Percentiles rank a stretch among this genome's conserved stretches.
These are phyloP conservation scores for Apamea crenata DNA, from an alignment of 2,888 invertebrate genomes.

Conservation along the genomic window DNA sequence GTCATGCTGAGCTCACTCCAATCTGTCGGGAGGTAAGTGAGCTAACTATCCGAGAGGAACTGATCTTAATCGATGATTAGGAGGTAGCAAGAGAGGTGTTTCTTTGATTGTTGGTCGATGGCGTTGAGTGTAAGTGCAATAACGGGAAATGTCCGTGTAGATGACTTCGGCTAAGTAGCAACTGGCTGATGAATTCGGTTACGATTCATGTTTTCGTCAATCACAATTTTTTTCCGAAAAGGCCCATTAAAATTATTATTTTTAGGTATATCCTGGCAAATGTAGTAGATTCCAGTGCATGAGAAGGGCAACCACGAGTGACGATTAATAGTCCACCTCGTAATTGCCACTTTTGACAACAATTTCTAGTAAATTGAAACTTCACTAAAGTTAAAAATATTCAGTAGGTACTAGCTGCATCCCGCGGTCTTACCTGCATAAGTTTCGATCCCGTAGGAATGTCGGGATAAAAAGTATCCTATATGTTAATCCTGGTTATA, in stretches of 20 bases:
- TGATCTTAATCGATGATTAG: conserved; percentile 51
- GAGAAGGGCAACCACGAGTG: too few species aligned
- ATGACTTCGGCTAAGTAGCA: background rate
- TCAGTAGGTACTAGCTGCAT: too few species aligned
- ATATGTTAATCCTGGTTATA: too few species aligned
- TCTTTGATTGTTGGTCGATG: conserved; percentile 26
- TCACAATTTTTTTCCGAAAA: background rate
- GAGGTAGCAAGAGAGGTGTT: conserved; percentile 25
- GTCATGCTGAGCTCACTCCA: conserved; percentile 48
- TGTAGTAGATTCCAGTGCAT: background rate
- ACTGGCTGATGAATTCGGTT: background rate
- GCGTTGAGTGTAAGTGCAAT: background rate
- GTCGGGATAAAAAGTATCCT: too few species aligned
- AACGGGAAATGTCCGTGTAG: background rate
- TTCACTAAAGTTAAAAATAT: background rate
- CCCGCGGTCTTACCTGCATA: too few species aligned
- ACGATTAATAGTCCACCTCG: too few species aligned
- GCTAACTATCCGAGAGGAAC: conserved; percentile 24
- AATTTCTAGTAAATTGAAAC: background rate
- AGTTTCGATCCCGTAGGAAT: too few species aligned
- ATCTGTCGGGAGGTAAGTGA: conserved; percentile 25
- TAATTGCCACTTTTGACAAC: background rate
- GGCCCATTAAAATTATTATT: background rate
- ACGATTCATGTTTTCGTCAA: background rate
- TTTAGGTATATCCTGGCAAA: background rate